Evolutionary conservation across 2,888 invertebrate genomes (phyloP).

Genomic region (Ormyrus pomaceus): DNA sequence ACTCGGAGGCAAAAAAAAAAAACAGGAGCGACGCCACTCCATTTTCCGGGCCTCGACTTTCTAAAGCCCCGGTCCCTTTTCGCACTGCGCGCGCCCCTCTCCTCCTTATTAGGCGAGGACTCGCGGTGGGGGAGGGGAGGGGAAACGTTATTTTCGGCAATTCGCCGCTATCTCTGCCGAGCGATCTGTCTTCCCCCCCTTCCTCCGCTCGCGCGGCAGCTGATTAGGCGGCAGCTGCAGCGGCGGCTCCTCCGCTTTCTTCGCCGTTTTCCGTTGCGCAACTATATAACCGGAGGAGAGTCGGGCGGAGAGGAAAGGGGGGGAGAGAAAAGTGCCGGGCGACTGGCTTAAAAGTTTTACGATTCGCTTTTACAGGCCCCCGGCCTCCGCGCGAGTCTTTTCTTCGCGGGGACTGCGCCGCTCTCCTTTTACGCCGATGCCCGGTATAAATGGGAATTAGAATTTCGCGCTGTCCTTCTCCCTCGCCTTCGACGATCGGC

Average conservation of each 20-base stretch:
- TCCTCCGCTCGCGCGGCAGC: slow-evolving; percentile 35
- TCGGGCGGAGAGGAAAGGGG: neutral
- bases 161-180: slow-evolving; percentile 28
- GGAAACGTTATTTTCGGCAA: slow-evolving; percentile 47
- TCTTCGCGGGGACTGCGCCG: neutral
- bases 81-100: slow-evolving; percentile 11
- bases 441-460: neutral
- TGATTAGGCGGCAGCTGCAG: slow-evolving; percentile 50
- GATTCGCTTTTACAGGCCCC: slow-evolving; percentile 3
- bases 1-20: neutral
- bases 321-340: neutral
- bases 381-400: neutral
- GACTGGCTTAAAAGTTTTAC: slow-evolving; percentile 30
- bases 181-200: slow-evolving; percentile 41
- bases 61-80: slow-evolving; percentile 1
- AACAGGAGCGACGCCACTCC: neutral
- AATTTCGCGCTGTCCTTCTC: neutral
- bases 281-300: neutral
- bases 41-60: slow-evolving; percentile 25
- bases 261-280: slow-evolving; percentile 35
- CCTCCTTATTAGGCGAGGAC: slow-evolving; percentile 18
- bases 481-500: neutral
- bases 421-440: too few relatives aligned
- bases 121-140: neutral
- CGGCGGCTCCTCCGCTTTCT: slow-evolving; percentile 11